Evolutionary conservation across 30 jellyfish, hydroid and myxozoan genomes (phyloP).

Genomic region (Cassiopea andromeda): DNA sequence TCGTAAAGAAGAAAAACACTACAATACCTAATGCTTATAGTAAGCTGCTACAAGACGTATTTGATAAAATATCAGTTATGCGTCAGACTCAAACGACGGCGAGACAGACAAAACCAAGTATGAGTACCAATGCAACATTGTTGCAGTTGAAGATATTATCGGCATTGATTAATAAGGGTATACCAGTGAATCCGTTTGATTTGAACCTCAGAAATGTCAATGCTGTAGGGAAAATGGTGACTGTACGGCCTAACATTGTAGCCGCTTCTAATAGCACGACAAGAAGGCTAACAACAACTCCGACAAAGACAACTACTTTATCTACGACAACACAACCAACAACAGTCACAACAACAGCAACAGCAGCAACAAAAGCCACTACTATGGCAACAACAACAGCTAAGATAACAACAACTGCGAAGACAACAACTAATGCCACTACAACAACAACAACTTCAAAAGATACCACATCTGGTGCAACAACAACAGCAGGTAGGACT

Average conservation of each 20-base stretch:
- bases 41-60: constrained; percentile 45
- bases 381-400: constrained; percentile 6
- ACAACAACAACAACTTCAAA: not conserved
- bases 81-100: constrained; percentile 1
- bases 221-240: not conserved
- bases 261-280: not conserved
- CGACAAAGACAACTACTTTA: constrained; percentile 11
- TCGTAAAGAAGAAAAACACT: not conserved
- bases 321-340: constrained; percentile 15
- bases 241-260: not conserved
- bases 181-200: not conserved
- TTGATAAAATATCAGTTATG: constrained; percentile 26
- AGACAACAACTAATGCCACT: not conserved
- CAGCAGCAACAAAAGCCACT: constrained; percentile 17
- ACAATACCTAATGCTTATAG: constrained; percentile 42
- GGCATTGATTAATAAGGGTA: not conserved
- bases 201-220: not conserved
- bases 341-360: not conserved
- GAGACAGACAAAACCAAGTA: not conserved
- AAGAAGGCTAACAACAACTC: not conserved
- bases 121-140: not conserved
- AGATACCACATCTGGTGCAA: not conserved
- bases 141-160: not conserved
- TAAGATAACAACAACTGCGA: not conserved
- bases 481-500: constrained; percentile 3